Evolutionary conservation across 2,797 vertebrate species (phyloP).

Genomic region (Aldrovandia affinis): DNA sequence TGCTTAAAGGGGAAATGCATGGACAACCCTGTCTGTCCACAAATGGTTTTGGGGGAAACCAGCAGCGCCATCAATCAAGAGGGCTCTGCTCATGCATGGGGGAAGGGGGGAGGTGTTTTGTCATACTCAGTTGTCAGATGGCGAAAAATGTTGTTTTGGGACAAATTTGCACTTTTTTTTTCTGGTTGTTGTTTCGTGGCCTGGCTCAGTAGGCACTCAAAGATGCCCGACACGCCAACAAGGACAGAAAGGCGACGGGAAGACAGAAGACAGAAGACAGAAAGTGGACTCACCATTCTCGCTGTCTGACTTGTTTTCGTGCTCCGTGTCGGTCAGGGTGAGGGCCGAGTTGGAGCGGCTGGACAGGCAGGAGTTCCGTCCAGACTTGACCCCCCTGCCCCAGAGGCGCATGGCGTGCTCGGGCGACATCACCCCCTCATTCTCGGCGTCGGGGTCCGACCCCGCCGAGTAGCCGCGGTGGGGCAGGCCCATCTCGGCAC

Average conservation of each 20-base stretch:
- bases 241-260: neutral
- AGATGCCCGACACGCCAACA: neutral
- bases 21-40: constrained; percentile 71
- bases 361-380: constrained; percentile 93
- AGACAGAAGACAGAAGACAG: fast-evolving
- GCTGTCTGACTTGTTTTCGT: constrained; percentile 98
- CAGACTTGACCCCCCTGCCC: constrained; percentile 90
- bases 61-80: neutral
- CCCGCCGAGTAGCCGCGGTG: constrained; percentile 91
- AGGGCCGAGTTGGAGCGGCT: constrained; percentile 98
- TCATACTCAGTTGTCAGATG: neutral
- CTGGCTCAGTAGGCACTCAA: neutral
- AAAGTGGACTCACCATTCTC: constrained; percentile 85
- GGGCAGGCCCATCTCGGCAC: constrained; percentile 94
- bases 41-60: constrained; percentile 58
- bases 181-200: neutral
- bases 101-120: neutral
- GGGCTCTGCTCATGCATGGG: neutral
- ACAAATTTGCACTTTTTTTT: neutral
- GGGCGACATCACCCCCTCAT: constrained; percentile 94
- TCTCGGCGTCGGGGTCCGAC: constrained; percentile 86
- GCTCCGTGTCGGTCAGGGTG: constrained; percentile 96
- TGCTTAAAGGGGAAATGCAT: constrained; percentile 36
- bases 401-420: constrained; percentile 95
- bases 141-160: neutral